These are phyloP conservation scores for Epizoanthus fatuus DNA, from an alignment of 92 coral and sea anemone genomes.

Conservation along the genomic window DNA sequence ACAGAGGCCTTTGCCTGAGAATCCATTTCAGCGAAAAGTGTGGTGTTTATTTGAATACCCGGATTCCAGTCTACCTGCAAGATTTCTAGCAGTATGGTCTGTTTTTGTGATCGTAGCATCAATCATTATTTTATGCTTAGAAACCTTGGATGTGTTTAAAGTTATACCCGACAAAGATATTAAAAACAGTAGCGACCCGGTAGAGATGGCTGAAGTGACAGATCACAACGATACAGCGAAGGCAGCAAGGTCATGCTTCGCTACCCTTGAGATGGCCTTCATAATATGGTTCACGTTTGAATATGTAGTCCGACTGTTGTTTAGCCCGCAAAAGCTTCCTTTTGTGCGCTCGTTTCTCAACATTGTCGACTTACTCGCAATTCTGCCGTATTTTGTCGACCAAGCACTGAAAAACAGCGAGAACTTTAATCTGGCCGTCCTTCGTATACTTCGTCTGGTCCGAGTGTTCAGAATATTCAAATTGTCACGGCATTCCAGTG, in stretches of 20 bases:
- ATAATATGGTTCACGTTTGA: constrained; percentile 99
- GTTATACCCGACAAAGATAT: constrained; percentile 61
- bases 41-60: constrained; percentile 97
- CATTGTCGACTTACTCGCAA: constrained; percentile 95
- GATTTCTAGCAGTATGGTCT: constrained; percentile 88
- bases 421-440: constrained; percentile 89
- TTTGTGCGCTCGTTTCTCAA: constrained; percentile 92
- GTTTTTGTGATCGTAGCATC: constrained; percentile 94
- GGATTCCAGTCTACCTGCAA: constrained; percentile 89
- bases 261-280: constrained; percentile 85
- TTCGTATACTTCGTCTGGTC: constrained; percentile 93
- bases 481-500: constrained; percentile 97
- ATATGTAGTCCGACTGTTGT: constrained; percentile 81
- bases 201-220: constrained; percentile 44
- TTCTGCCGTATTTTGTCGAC: constrained; percentile 94
- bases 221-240: constrained; percentile 74
- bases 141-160: constrained; percentile 87
- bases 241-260: constrained; percentile 72
- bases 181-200: constrained; percentile 74
- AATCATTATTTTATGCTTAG: constrained; percentile 89
- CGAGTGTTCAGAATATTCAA: constrained; percentile 98
- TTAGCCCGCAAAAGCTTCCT: constrained; percentile 84
- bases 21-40: constrained; percentile 70
- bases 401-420: constrained; percentile 78
- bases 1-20: constrained; percentile 71